These are phyloP conservation scores for Leptinotarsa haldemani DNA, from an alignment of 2,888 invertebrate species.

Conservation along the genomic window DNA sequence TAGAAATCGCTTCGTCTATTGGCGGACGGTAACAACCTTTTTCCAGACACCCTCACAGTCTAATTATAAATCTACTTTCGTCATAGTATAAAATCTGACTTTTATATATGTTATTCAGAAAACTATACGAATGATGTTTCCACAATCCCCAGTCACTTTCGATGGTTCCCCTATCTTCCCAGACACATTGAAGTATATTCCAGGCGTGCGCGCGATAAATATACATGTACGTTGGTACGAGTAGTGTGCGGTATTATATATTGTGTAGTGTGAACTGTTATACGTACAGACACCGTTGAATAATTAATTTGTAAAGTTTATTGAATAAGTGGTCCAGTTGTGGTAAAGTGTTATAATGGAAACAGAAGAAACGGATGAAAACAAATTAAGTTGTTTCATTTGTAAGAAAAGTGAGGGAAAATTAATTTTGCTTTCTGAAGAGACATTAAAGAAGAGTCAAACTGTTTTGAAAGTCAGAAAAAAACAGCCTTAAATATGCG, in stretches of 20 bases:
- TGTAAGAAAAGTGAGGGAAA: constrained; percentile 1
- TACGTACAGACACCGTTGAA: neutral
- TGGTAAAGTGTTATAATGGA: constrained; percentile 6
- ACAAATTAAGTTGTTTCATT: neutral
- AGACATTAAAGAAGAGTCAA: constrained; percentile 6
- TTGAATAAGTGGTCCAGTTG: constrained; percentile 1
- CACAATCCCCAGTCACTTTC: too few species aligned
- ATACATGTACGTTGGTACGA: too few species aligned
- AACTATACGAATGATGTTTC: too few species aligned
- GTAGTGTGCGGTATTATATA: neutral
- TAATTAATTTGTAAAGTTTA: constrained; percentile 10
- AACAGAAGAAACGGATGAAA: neutral
- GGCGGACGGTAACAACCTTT: too few species aligned
- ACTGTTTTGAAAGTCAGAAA: constrained; percentile 15
- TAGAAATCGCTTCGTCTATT: too few species aligned
- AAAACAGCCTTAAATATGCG: neutral
- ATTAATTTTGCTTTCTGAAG: constrained; percentile 4
- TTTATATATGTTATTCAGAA: too few species aligned
- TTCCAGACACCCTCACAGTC: too few species aligned
- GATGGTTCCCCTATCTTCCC: too few species aligned
- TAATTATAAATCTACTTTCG: too few species aligned
- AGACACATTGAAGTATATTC: too few species aligned
- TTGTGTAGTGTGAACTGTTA: neutral
- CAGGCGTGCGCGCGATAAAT: too few species aligned
- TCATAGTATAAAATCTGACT: too few species aligned